Percentiles rank a stretch among this genome's conserved stretches.
phyloP scores from a whole-genome alignment of 2,797 vertebrate species.

The Australoheros facetus region DNA sequence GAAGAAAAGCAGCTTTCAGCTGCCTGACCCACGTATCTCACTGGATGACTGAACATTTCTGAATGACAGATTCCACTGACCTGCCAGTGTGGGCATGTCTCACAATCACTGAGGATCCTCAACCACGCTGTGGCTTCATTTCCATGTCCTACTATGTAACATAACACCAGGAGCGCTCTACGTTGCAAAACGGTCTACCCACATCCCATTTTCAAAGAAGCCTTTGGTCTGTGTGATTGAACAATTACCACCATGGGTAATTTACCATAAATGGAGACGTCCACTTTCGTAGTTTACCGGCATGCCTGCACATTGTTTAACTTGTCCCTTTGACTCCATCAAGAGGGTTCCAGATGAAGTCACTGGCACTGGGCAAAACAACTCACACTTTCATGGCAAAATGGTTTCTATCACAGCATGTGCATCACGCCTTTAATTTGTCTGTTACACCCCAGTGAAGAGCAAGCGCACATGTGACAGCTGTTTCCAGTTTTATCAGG shows the following conservation, averaged over 20 bases:
- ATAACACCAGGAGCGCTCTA: slow-evolving; percentile 63
- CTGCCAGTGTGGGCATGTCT: slow-evolving; percentile 73
- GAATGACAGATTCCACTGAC: slow-evolving; percentile 61
- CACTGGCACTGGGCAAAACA: slow-evolving; percentile 74
- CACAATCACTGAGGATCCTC: slow-evolving; percentile 46
- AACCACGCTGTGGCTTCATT: slow-evolving; percentile 31
- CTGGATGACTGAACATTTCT: slow-evolving; percentile 37
- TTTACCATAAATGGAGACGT: slow-evolving; percentile 63
- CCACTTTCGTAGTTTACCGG: slow-evolving; percentile 63
- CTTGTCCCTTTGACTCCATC: slow-evolving; percentile 64
- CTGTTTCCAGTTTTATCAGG: slow-evolving; percentile 58
- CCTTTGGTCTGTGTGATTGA: slow-evolving; percentile 73
- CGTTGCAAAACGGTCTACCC: slow-evolving; percentile 51
- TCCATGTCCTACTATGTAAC: slow-evolving; percentile 61
- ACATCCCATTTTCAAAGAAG: slow-evolving; percentile 66
- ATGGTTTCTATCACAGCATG: slow-evolving; percentile 75
- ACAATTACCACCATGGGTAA: slow-evolving; percentile 81
- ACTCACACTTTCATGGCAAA: slow-evolving; percentile 81
- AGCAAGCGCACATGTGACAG: slow-evolving; percentile 57
- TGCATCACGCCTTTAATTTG: slow-evolving; percentile 68
- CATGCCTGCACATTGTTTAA: slow-evolving; percentile 63
- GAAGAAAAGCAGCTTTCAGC: slow-evolving; percentile 46
- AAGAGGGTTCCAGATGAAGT: slow-evolving; percentile 73
- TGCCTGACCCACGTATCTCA: slow-evolving; percentile 12
- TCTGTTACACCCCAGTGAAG: slow-evolving; percentile 62